Conservation (phyloP, 53 echinoderm and acorn worm species). For the Arbacia lixula region DNA sequence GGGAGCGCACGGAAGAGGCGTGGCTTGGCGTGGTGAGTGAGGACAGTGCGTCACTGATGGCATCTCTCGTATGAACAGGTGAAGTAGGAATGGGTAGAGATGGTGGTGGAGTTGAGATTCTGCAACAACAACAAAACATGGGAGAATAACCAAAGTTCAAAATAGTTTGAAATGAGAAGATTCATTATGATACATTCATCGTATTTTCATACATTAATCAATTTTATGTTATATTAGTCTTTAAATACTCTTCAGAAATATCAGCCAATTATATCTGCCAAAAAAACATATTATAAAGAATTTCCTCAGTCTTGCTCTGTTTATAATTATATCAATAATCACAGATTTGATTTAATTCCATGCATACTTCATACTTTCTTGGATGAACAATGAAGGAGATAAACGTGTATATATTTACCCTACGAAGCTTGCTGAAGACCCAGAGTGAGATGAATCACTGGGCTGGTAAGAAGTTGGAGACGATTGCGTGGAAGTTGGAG, state of each 20-base stretch:
- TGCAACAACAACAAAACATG: too few species aligned
- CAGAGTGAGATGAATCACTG: too few species aligned
- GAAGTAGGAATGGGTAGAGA: neutral
- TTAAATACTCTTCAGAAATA: neutral
- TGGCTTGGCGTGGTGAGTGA: neutral
- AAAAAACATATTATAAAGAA: neutral
- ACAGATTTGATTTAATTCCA: too few species aligned
- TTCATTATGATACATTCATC: neutral
- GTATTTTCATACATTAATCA: neutral
- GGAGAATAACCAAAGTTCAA: too few species aligned
- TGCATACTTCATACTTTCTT: too few species aligned
- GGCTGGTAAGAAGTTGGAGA: too few species aligned
- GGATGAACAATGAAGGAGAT: too few species aligned
- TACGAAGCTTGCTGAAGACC: too few species aligned
- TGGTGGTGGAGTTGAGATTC: neutral
- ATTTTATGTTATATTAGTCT: neutral
- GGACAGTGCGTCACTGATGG: neutral
- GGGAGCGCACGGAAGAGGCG: neutral
- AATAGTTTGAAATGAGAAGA: neutral
- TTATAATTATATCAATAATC: too few species aligned
- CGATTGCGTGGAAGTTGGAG: too few species aligned
- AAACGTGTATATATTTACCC: too few species aligned
- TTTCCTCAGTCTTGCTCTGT: too few species aligned
- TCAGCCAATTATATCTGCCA: neutral
- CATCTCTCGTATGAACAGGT: neutral